Percentiles rank a stretch among this genome's conserved stretches.
Conservation (phyloP, 2,113 vertebrate genomes). For the Gobio gobio region DNA sequence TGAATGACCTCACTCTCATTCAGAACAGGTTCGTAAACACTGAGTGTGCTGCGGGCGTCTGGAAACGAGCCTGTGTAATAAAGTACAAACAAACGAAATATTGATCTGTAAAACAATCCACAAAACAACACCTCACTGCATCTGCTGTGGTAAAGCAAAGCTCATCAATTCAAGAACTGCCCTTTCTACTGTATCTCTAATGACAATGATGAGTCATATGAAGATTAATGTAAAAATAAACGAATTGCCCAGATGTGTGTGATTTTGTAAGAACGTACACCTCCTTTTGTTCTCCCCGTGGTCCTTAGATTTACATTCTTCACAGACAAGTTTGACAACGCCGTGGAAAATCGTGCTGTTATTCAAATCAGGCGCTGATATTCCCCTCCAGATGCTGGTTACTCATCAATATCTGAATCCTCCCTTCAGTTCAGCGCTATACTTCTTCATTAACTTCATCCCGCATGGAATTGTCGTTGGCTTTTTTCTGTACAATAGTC, state of each 20-base stretch:
- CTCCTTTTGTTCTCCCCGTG: slow-evolving; percentile 36
- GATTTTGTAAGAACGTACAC: slow-evolving; percentile 42
- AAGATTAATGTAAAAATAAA: background rate
- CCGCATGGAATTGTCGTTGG: background rate
- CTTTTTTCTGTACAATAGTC: background rate
- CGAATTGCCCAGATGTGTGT: slow-evolving; percentile 33
- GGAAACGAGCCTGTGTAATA: background rate
- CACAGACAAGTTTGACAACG: slow-evolving; percentile 20
- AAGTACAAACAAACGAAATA: slow-evolving; percentile 1
- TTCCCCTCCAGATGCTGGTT: slow-evolving; percentile 43
- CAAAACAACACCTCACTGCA: background rate
- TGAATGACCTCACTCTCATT: slow-evolving; percentile 27
- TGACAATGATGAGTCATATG: slow-evolving; percentile 4
- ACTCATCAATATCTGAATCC: slow-evolving; percentile 29
- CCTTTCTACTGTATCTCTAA: slow-evolving; percentile 9
- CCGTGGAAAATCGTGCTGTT: slow-evolving; percentile 36
- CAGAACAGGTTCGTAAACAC: slow-evolving; percentile 3
- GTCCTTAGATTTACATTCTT: slow-evolving; percentile 17
- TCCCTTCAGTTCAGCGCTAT: slow-evolving; percentile 13
- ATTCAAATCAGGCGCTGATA: slow-evolving; percentile 32
- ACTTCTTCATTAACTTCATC: slow-evolving; percentile 12
- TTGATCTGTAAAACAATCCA: background rate
- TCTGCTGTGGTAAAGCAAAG: background rate
- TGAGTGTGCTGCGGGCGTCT: background rate
- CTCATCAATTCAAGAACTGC: background rate